phyloP scores from a whole-genome alignment of 2,113 vertebrate genomes.

The mouse (Mus musculus) region GRCm39 chr4:110116501-110117000 shows the following conservation, averaged over 20 bases:
- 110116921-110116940: conserved; percentile 28
- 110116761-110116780: background rate
- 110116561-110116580: background rate
- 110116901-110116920: conserved; percentile 41
- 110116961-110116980: background rate
- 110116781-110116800: background rate
- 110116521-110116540: background rate
- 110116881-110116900: conserved; percentile 28
- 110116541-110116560: background rate
- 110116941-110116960: background rate
- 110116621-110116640: background rate
- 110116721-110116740: background rate
- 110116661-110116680: background rate
- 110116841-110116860: background rate
- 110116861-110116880: conserved; percentile 40
- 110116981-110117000: background rate
- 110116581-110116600: background rate
- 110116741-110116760: background rate
- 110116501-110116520: background rate
- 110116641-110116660: background rate
- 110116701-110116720: background rate
- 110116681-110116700: background rate
- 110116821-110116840: conserved; percentile 29
- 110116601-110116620: background rate
- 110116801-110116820: background rate